Percentiles rank a stretch among this genome's conserved stretches.
Evolutionary conservation across 2,888 invertebrate species (phyloP).

Genomic region (Drosophila merina): DNA sequence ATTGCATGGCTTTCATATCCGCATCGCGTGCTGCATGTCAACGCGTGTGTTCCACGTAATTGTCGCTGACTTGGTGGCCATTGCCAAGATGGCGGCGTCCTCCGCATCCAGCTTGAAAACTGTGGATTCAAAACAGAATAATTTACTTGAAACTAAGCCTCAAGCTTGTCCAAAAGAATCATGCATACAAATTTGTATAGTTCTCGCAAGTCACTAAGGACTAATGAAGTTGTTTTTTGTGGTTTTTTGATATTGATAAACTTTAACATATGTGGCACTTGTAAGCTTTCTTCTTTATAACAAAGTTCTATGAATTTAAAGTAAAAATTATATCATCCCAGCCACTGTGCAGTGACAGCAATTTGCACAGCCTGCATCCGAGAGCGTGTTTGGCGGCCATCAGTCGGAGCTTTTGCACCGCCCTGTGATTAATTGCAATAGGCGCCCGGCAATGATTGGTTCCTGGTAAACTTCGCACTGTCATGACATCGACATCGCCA

Average conservation of each 20-base stretch:
- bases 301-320: neutral
- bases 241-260: too few relatives aligned
- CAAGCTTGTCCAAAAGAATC: too few relatives aligned
- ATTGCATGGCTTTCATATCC: conserved; percentile 48
- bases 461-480: conserved; percentile 63
- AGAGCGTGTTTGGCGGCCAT: conserved; percentile 64
- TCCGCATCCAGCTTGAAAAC: conserved; percentile 22
- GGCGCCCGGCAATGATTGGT: conserved; percentile 69
- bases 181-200: too few relatives aligned
- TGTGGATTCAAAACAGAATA: neutral
- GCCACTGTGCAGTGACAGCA: conserved; percentile 48
- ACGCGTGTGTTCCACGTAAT: conserved; percentile 78
- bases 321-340: accelerated
- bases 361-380: conserved; percentile 37
- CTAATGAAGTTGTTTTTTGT: too few relatives aligned
- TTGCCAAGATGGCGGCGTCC: conserved; percentile 56
- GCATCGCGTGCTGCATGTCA: conserved; percentile 82
- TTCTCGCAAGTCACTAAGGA: too few relatives aligned
- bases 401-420: conserved; percentile 49
- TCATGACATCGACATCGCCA: conserved; percentile 50
- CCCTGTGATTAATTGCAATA: conserved; percentile 72
- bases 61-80: conserved; percentile 63
- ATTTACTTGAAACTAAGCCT: neutral
- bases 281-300: neutral
- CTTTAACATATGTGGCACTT: too few relatives aligned